Evolutionary conservation across 2,888 invertebrate genomes (phyloP), one percentile per base, ranked within the genome.

Genomic region (Tineola bisselliella): DNA sequence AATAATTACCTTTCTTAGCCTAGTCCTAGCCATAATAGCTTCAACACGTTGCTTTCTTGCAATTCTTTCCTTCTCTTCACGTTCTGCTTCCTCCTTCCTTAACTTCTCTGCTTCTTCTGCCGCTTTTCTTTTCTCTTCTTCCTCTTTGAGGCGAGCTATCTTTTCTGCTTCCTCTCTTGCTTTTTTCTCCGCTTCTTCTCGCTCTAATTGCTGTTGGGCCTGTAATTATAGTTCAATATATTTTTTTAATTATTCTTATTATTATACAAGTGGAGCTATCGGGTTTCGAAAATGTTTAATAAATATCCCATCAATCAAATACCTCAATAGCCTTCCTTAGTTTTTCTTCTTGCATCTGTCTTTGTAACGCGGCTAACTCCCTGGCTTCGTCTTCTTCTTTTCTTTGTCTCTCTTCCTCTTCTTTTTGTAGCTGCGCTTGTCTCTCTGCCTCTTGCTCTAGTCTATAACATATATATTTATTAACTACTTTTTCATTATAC

Each of bases 1-100:
- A n/a, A n/a, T n/a, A 31, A 31, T 31, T 52, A 82, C 84, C 82
- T 87, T 87, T 74, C 79, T 76, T 33, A 83, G 77, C 65, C 96
- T 88, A n/a, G 96, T 97, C 70, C 97, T 88, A 61, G 92, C 90
- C 97, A 97, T 97, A 71, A 97, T 97, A 62, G 95, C 95, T 79
- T 96, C 96, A 19, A 97, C 96, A 62, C 96, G 89, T 80, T 95
- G 96, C 70, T 96, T 93, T 70, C 97, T 88, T 63, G 93, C 94
- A 70, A 94, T 91, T 62, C 97, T 88, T 76, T 97, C 97, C 73
- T 93, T 93, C 79, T 97, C 97, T 77, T 97, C 97, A 63, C 92
- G 89, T 77, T 96, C 95, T 61, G 93, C 93, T 77, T 94, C 92
- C 79, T 96, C 96, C 65, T 91, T 88, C 71, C 94, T 91, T 77